Conservation (phyloP, 2,113 vertebrate genomes). For the Ivindomyrus marchei region DNA sequence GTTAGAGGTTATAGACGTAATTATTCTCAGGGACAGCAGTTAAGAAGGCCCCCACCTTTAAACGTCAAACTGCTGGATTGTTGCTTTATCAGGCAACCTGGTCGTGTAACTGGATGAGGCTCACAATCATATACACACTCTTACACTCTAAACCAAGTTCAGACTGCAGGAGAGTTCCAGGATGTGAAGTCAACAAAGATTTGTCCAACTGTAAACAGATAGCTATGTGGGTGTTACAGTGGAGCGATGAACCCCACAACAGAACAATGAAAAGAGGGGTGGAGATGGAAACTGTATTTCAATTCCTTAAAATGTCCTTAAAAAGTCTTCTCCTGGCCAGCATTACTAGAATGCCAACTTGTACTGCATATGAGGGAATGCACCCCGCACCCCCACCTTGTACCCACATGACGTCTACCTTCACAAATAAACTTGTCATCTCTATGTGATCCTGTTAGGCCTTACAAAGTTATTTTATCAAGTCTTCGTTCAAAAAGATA, state of each 20-base stretch:
- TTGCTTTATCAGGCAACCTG: not conserved
- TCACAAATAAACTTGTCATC: slow-evolving; percentile 1
- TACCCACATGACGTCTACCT: not conserved
- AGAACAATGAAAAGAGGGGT: not conserved
- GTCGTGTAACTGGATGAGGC: slow-evolving; percentile 2
- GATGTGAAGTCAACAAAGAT: not conserved
- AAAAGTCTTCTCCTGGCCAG: not conserved
- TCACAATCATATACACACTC: not conserved
- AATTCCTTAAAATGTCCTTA: not conserved
- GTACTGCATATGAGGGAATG: not conserved
- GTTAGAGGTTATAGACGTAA: not conserved
- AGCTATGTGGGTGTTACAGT: not conserved
- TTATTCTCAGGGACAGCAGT: not conserved
- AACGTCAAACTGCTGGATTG: not conserved
- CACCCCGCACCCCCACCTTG: not conserved
- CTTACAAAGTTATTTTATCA: slow-evolving; percentile 52
- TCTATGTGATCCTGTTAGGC: not conserved
- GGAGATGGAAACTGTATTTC: not conserved
- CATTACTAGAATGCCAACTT: not conserved
- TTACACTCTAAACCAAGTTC: slow-evolving; percentile 5
- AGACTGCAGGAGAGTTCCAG: not conserved
- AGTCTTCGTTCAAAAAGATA: slow-evolving; percentile 57
- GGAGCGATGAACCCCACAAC: not conserved
- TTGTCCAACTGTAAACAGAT: not conserved
- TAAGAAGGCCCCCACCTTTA: not conserved